Base-by-base conservation (phyloP, 2,888 invertebrate genomes). In the Apocheima hispidaria region DNA sequence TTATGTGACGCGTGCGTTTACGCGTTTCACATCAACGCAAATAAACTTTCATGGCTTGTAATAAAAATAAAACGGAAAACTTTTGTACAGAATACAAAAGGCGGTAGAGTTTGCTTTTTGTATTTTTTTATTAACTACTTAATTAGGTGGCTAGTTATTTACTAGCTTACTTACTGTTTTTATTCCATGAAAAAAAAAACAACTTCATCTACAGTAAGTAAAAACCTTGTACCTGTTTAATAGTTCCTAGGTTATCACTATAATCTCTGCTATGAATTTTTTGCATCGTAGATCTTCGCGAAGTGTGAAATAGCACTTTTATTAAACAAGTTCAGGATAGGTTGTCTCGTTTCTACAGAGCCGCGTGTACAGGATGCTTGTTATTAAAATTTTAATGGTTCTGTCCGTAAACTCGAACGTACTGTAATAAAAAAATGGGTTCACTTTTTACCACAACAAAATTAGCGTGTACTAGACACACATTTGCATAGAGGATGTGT, bases 341-440 rank as follows among this genome's bases (percentile, higher is more conserved):
- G 87, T 87, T 84, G 68, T 71, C 33, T 51, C 33, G 43, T 38
- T 12, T 49, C 36, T 52, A 60, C 50, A 46, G 51, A 76, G 67
- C 69, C 70, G 67, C 64, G 67, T 65, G 63, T 72, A 72, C 77
- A 82, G 81, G 81, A 85, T 81, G 79, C 78, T 76, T 67, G 79
- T 79, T 79, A 86, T 86, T 82, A 82, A 81, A 79, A 77, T 75
- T 77, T 76, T 81, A 83, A 84, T 83, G 74, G 77, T 74, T 61
- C 43, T 60, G 55, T 60, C 69, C 72, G 70, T 74, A 71, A 69
- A 63, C 65, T 68, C 62, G 63, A 67, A 66, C 66, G 66, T 43
- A 58, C 20, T 68, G 62, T 72, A 70, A 51, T 59, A 36, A 57
- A 69, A 69, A 69, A 71, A 72, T 50, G 35, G 40, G 38, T 62